Evolutionary conservation across 1,140 invertebrate genomes (phyloP).

Genomic region (Nasonia vitripennis): DNA sequence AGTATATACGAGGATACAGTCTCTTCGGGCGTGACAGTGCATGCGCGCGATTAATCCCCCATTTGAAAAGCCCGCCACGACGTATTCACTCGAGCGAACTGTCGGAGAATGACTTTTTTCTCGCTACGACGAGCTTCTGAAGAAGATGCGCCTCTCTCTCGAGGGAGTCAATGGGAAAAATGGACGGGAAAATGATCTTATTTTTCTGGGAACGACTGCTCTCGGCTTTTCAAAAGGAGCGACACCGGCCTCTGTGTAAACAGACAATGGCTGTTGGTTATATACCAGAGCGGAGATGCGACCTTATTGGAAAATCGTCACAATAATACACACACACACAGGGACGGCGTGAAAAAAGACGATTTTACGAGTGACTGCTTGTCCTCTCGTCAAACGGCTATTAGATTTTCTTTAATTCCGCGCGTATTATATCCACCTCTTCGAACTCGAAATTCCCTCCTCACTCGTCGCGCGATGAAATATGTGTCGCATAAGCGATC

Average conservation of each 20-base stretch:
- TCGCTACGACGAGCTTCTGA: conserved; percentile 8
- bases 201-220: conserved; percentile 35
- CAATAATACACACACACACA: neutral
- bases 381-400: neutral
- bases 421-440: too few species aligned
- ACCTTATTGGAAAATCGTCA: conserved; percentile 48
- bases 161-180: conserved; percentile 26
- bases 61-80: neutral
- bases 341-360: neutral
- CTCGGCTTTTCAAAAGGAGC: neutral
- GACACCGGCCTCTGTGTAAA: neutral
- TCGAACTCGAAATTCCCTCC: too few species aligned
- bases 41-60: conserved; percentile 22
- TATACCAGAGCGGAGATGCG: too few species aligned
- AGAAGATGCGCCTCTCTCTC: conserved; percentile 2
- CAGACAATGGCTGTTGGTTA: conserved; percentile 5
- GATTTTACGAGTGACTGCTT: conserved; percentile 24
- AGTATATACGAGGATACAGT: neutral
- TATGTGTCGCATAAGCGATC: too few species aligned
- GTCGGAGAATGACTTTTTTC: conserved; percentile 14
- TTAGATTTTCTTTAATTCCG: neutral
- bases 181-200: conserved; percentile 38
- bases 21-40: conserved; percentile 19
- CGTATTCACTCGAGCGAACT: conserved; percentile 6
- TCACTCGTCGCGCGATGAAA: too few species aligned